Conservation (phyloP, 2,797 vertebrate species). For the Oryzias dopingdopingensis region DNA sequence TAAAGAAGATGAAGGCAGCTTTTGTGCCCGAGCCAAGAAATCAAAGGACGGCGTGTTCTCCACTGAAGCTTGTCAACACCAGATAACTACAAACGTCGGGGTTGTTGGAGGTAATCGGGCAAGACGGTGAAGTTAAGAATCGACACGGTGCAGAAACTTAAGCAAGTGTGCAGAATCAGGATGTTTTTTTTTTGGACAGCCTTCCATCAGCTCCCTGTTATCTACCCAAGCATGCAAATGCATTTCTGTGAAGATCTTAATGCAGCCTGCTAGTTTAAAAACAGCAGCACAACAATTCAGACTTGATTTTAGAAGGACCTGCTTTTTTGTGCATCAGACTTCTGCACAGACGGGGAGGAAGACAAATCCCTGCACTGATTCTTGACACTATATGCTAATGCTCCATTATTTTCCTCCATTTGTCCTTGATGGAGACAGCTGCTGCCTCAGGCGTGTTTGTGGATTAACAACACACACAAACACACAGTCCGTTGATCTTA, state of each 20-base stretch:
- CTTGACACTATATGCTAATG: constrained; percentile 43
- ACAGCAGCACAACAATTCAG: neutral
- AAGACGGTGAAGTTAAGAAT: constrained; percentile 1
- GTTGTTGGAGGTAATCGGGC: constrained; percentile 38
- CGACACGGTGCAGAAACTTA: constrained; percentile 45
- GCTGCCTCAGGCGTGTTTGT: constrained; percentile 26
- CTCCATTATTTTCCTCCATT: constrained; percentile 39
- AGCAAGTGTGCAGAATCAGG: constrained; percentile 47
- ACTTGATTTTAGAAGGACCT: neutral
- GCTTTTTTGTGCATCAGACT: neutral
- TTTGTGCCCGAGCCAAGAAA: constrained; percentile 1
- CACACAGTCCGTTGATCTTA: constrained; percentile 10
- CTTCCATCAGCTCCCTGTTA: constrained; percentile 23
- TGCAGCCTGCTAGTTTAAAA: neutral
- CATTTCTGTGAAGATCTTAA: constrained; percentile 21
- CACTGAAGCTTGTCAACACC: constrained; percentile 1
- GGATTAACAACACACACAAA: constrained; percentile 30
- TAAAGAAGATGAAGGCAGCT: neutral
- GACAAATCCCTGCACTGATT: constrained; percentile 22
- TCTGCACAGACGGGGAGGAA: neutral
- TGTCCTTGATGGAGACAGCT: constrained; percentile 45
- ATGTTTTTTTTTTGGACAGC: constrained; percentile 17
- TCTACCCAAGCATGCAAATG: constrained; percentile 36
- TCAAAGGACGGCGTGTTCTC: constrained; percentile 7
- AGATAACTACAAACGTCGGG: constrained; percentile 20